Evolutionary conservation across 2,888 invertebrate species (phyloP).

Genomic region (Coleophora deauratella): DNA sequence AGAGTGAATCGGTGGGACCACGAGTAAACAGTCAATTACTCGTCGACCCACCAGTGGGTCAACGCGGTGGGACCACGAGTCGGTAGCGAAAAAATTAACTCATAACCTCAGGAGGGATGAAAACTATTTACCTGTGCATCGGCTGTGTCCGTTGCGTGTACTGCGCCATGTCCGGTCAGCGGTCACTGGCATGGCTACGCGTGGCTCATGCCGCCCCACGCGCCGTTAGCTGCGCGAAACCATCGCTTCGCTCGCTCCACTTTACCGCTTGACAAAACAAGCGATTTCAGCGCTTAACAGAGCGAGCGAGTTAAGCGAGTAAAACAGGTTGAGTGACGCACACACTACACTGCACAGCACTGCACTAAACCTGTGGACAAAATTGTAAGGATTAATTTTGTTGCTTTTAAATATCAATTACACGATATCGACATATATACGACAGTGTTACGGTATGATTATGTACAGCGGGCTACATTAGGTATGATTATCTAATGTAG

Average conservation of each 20-base stretch:
- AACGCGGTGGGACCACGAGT: too few relatives aligned
- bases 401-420: too few relatives aligned
- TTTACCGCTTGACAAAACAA: slow-evolving; percentile 32
- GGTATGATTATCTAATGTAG: too few relatives aligned
- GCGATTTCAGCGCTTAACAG: slow-evolving; percentile 38
- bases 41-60: too few relatives aligned
- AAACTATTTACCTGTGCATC: slow-evolving; percentile 71
- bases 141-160: slow-evolving; percentile 71
- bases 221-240: slow-evolving; percentile 60
- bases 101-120: too few relatives aligned
- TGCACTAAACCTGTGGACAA: slow-evolving; percentile 40
- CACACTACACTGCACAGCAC: slow-evolving; percentile 31
- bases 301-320: slow-evolving; percentile 3
- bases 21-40: too few relatives aligned
- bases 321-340: slow-evolving; percentile 14
- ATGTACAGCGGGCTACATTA: too few relatives aligned
- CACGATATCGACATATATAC: too few relatives aligned
- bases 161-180: slow-evolving; percentile 59
- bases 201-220: slow-evolving; percentile 56
- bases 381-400: too few relatives aligned
- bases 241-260: slow-evolving; percentile 33
- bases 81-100: too few relatives aligned
- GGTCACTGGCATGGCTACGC: slow-evolving; percentile 64
- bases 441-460: too few relatives aligned
- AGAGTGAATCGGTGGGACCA: too few relatives aligned